These are phyloP conservation scores for Ophioninae sp. DNA, from an alignment of 2,888 invertebrate species.

Conservation along the genomic window DNA sequence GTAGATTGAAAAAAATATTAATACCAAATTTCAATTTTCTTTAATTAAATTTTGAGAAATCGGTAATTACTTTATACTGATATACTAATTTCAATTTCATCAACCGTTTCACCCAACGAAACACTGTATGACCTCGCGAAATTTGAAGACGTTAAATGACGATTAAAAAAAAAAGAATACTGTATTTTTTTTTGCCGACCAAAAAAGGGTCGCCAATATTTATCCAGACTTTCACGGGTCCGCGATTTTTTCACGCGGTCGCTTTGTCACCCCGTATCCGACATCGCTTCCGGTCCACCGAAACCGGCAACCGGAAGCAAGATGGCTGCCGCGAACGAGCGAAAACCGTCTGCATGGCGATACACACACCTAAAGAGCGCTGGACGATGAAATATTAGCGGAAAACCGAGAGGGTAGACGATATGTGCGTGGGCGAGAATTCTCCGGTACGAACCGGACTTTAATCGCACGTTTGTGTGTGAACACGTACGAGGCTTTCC, in stretches of 20 bases:
- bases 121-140: background rate
- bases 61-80: too few species aligned
- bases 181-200: conserved; percentile 21
- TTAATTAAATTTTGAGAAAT: too few species aligned
- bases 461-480: conserved; percentile 12
- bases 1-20: too few species aligned
- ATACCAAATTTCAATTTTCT: too few species aligned
- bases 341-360: conserved; percentile 21
- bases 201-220: conserved; percentile 65
- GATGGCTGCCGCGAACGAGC: conserved; percentile 72
- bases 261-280: conserved; percentile 79
- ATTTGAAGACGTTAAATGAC: conserved; percentile 28
- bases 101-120: background rate
- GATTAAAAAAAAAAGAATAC: conserved; percentile 8
- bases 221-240: conserved; percentile 76
- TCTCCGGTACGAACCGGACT: conserved; percentile 46
- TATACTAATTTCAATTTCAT: background rate
- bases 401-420: conserved; percentile 65
- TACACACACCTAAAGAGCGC: conserved; percentile 2
- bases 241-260: conserved; percentile 78
- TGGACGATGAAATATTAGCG: conserved; percentile 78
- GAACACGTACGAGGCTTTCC: background rate
- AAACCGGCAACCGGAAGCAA: conserved; percentile 76
- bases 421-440: conserved; percentile 48
- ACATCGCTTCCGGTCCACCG: conserved; percentile 73